Evolutionary conservation across 2,113 vertebrate genomes (phyloP).

Genomic region (Eublepharis macularius): DNA sequence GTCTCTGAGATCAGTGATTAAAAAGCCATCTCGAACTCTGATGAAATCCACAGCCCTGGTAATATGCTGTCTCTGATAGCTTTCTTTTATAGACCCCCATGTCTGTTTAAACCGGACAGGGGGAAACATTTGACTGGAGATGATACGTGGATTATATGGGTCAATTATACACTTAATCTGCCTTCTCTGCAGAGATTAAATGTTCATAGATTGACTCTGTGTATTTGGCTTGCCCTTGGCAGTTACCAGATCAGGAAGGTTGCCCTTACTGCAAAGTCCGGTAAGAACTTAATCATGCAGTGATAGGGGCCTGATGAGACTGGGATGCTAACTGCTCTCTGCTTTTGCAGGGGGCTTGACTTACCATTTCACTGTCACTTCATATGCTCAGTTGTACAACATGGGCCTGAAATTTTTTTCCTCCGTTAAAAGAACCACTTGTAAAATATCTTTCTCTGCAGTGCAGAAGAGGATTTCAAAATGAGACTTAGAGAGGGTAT

Average conservation of each 20-base stretch:
- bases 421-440: not conserved
- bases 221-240: slow-evolving; percentile 94
- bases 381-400: slow-evolving; percentile 40
- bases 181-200: slow-evolving; percentile 86
- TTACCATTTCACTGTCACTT: slow-evolving; percentile 74
- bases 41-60: slow-evolving; percentile 84
- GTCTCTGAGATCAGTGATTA: slow-evolving; percentile 92
- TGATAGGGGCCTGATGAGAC: slow-evolving; percentile 57
- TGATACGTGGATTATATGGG: slow-evolving; percentile 94
- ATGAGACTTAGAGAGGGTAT: not conserved
- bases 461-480: not conserved
- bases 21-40: slow-evolving; percentile 90
- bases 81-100: slow-evolving; percentile 70
- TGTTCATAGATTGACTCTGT: slow-evolving; percentile 92
- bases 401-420: not conserved
- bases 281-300: slow-evolving; percentile 81
- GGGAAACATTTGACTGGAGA: slow-evolving; percentile 81
- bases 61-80: slow-evolving; percentile 73
- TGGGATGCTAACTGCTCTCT: slow-evolving; percentile 41
- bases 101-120: slow-evolving; percentile 71
- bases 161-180: slow-evolving; percentile 99
- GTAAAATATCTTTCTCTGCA: not conserved
- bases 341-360: slow-evolving; percentile 66
- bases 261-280: slow-evolving; percentile 82
- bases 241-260: slow-evolving; percentile 91